Conservation (phyloP, 2,888 invertebrate species). For the Hydriomena furcata region DNA sequence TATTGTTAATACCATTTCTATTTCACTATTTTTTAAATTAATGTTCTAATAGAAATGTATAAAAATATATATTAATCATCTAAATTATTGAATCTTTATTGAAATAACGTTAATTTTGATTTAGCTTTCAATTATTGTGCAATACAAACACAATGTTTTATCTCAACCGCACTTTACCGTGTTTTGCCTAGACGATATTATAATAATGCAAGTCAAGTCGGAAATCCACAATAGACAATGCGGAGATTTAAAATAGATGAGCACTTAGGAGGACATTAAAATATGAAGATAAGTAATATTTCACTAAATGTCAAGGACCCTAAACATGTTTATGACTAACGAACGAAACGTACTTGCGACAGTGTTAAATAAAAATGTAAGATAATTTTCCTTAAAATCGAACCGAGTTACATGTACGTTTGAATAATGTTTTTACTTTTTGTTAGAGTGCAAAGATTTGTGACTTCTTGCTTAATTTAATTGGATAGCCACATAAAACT, state of each 20-base stretch:
- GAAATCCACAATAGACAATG: constrained; percentile 16
- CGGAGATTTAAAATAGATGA: constrained; percentile 36
- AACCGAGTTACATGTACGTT: not conserved
- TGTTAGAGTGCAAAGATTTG: not conserved
- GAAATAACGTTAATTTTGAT: not conserved
- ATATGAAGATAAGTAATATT: constrained; percentile 34
- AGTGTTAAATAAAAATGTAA: constrained; percentile 23
- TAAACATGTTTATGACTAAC: constrained; percentile 37
- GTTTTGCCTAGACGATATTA: constrained; percentile 22
- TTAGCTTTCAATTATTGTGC: constrained; percentile 3
- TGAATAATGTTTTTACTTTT: not conserved
- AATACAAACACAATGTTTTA: constrained; percentile 1
- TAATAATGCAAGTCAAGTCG: constrained; percentile 25
- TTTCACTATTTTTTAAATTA: too few species aligned
- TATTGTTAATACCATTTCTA: too few species aligned
- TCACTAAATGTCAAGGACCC: constrained; percentile 40
- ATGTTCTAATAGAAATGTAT: too few species aligned
- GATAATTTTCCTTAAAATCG: constrained; percentile 22
- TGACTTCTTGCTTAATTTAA: constrained; percentile 6
- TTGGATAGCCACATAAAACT: constrained; percentile 16
- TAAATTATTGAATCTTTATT: too few species aligned
- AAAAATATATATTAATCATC: too few species aligned
- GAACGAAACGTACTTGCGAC: constrained; percentile 23
- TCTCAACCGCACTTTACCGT: constrained; percentile 27
- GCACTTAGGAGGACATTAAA: constrained; percentile 30